Evolutionary conservation across 1,140 invertebrate genomes (phyloP).

Genomic region (Megalopta genalis): DNA sequence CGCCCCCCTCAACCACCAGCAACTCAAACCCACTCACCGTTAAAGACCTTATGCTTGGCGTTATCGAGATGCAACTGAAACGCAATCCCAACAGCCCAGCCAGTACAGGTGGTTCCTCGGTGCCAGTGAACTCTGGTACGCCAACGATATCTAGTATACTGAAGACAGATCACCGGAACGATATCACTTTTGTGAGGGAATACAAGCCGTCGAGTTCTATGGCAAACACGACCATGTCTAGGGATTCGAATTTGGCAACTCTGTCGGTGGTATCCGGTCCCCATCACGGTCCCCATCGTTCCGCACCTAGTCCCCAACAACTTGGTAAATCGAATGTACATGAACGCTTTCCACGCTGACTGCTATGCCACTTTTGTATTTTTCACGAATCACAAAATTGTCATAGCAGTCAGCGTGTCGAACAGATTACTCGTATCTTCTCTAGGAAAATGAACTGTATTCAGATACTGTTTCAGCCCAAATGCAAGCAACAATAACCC

Average conservation of each 20-base stretch:
- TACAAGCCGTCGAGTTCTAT: conserved; percentile 76
- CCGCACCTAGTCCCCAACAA: conserved; percentile 76
- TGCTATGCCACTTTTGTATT: too few relatives aligned
- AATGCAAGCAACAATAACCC: conserved; percentile 85
- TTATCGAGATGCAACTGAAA: conserved; percentile 87
- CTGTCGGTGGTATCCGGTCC: conserved; percentile 83
- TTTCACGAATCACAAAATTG: too few relatives aligned
- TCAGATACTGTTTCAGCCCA: conserved; percentile 68
- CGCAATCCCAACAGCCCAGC: conserved; percentile 82
- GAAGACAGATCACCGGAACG: conserved; percentile 80
- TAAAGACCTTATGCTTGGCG: conserved; percentile 87
- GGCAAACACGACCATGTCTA: conserved; percentile 73
- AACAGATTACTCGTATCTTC: background rate
- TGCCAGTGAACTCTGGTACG: conserved; percentile 78
- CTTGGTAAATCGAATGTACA: conserved; percentile 64
- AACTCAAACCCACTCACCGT: conserved; percentile 84
- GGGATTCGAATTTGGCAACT: conserved; percentile 83
- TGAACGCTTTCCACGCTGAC: background rate
- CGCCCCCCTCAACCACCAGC: conserved; percentile 77
- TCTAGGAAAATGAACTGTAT: background rate
- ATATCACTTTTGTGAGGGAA: conserved; percentile 81
- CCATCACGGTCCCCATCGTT: conserved; percentile 71
- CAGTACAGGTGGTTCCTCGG: conserved; percentile 66
- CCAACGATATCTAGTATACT: conserved; percentile 85
- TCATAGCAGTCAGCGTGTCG: too few relatives aligned